Percentiles rank a stretch among this genome's conserved stretches.
Evolutionary conservation across 2,113 vertebrate species (phyloP).

Genomic region (human (Homo sapiens)): DNA sequence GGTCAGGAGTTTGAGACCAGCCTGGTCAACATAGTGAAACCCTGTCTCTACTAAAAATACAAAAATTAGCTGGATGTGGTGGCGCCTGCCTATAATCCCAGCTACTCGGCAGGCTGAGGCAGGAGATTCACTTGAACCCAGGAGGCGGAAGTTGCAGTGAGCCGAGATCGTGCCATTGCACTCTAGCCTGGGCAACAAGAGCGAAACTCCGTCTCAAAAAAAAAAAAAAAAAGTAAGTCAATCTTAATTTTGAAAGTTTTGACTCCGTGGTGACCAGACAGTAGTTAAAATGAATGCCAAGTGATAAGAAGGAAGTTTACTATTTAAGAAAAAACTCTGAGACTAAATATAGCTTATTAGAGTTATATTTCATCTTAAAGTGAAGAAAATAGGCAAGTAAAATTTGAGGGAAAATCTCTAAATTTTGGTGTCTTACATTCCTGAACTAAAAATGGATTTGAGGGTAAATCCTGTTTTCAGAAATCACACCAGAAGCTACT

Average conservation of each 20-base stretch:
- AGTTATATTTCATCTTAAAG: slow-evolving; percentile 34
- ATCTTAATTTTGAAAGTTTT: slow-evolving; percentile 35
- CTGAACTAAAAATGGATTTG: slow-evolving; percentile 27
- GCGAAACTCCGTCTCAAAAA: background rate
- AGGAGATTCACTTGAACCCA: no score
- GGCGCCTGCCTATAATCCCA: no score
- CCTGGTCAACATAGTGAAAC: background rate
- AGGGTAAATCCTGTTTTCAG: slow-evolving; percentile 23
- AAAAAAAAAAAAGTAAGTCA: background rate
- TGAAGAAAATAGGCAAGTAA: slow-evolving; percentile 21
- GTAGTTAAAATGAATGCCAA: background rate
- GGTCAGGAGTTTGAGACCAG: background rate
- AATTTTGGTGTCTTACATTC: background rate
- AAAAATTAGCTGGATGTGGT: no score
- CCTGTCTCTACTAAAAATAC: no score
- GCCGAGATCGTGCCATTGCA: no score
- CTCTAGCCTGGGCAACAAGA: no score
- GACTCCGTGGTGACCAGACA: no score
- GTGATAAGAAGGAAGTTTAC: background rate
- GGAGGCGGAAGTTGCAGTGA: no score
- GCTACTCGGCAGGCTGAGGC: no score
- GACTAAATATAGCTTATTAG: background rate
- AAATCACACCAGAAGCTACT: slow-evolving; percentile 11
- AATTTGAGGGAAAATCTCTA: background rate
- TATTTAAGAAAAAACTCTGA: background rate